Evolutionary conservation across 2,888 invertebrate species (phyloP).

Genomic region (Oasisia sp.): DNA sequence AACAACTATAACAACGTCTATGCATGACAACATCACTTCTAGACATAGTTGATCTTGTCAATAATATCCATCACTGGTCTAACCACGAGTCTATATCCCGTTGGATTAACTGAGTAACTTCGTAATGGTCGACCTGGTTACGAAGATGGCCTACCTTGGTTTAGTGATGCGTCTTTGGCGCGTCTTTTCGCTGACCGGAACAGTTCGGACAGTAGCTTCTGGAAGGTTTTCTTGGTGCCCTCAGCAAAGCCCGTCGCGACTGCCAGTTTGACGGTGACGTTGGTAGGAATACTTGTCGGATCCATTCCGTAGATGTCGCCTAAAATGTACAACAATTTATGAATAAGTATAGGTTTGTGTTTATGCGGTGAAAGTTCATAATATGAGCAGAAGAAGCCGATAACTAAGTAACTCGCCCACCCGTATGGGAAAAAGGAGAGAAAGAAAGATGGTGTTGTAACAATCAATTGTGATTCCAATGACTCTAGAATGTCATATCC

Average conservation of each 20-base stretch:
- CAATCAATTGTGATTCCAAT: too few relatives aligned
- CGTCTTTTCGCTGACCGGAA: not conserved
- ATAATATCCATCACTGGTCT: not conserved
- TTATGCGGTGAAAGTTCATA: too few relatives aligned
- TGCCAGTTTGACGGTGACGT: not conserved
- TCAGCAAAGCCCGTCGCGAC: not conserved
- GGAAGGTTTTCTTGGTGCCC: not conserved
- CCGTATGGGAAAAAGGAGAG: too few relatives aligned
- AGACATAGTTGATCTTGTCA: not conserved
- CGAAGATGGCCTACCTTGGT: not conserved
- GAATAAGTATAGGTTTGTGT: too few relatives aligned
- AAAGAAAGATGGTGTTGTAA: too few relatives aligned
- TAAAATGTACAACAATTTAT: not conserved
- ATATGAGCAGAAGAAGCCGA: too few relatives aligned
- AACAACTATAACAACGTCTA: too few relatives aligned
- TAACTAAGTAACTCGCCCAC: too few relatives aligned
- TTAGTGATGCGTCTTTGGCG: not conserved
- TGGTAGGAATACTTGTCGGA: not conserved
- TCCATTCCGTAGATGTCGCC: not conserved
- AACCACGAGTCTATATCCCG: not conserved
- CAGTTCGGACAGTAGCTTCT: not conserved
- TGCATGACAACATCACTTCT: too few relatives aligned
- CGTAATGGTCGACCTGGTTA: not conserved
- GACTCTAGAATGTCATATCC: too few relatives aligned
- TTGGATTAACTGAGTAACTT: not conserved